Conservation (phyloP, 2,888 invertebrate species). For the Amblyteles armatorius region DNA sequence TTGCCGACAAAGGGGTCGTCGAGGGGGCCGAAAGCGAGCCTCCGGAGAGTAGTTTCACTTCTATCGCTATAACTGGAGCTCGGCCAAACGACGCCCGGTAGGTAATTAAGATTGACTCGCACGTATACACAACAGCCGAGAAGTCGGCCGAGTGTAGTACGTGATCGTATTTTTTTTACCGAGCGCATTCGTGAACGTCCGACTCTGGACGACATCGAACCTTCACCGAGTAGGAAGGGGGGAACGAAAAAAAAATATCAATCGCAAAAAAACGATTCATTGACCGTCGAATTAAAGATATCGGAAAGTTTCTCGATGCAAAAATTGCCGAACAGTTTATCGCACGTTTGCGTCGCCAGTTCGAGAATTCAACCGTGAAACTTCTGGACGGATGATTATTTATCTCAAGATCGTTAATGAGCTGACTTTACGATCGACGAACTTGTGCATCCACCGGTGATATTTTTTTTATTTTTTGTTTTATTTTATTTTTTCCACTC, state of each 20-base stretch:
- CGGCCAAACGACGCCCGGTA: slow-evolving; percentile 54
- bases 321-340: not conserved
- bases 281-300: not conserved
- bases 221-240: not conserved
- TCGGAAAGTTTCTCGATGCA: not conserved
- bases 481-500: not conserved
- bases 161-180: slow-evolving; percentile 30
- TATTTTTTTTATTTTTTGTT: slow-evolving; percentile 13
- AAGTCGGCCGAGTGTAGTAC: slow-evolving; percentile 48
- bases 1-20: slow-evolving; percentile 25
- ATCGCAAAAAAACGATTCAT: not conserved
- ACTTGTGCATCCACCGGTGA: slow-evolving; percentile 10
- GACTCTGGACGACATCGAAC: not conserved
- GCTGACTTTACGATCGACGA: slow-evolving; percentile 40
- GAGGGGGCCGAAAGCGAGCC: not conserved
- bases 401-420: slow-evolving; percentile 16
- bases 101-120: slow-evolving; percentile 59
- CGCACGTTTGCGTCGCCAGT: not conserved
- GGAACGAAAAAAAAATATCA: not conserved
- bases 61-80: slow-evolving; percentile 56
- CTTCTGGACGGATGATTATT: not conserved
- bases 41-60: slow-evolving; percentile 19
- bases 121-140: slow-evolving; percentile 36
- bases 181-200: slow-evolving; percentile 17
- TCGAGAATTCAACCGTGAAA: not conserved